phyloP scores from a whole-genome alignment of 2,797 vertebrate genomes.

The Myotis pilosus region DNA sequence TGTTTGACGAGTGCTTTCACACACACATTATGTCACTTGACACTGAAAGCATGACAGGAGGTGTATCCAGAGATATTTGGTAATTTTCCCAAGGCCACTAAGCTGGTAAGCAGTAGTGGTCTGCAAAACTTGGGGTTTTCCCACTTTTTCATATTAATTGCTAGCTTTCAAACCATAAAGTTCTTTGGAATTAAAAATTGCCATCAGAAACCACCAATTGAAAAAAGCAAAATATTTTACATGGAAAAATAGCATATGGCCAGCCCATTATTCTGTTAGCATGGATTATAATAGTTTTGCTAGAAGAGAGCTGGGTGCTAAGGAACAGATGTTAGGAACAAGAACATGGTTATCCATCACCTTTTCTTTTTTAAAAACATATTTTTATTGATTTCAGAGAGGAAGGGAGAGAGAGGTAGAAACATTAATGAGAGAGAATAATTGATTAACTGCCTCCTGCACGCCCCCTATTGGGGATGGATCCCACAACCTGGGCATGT shows the following conservation, averaged over 20 bases:
- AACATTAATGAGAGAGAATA: no score
- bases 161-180: neutral
- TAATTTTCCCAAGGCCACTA: neutral
- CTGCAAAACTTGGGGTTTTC: neutral
- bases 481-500: no score
- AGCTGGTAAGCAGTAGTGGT: neutral
- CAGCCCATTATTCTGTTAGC: neutral
- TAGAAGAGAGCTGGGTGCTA: neutral
- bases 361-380: slow-evolving; percentile 4
- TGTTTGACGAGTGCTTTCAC: neutral
- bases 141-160: neutral
- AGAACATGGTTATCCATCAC: neutral
- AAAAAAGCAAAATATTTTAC: neutral
- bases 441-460: no score
- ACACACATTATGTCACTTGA: neutral
- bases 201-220: neutral
- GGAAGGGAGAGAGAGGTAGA: no score
- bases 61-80: neutral
- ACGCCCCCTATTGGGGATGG: no score
- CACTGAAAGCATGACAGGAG: no score
- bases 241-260: neutral
- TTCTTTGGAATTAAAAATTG: neutral
- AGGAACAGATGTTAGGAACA: neutral
- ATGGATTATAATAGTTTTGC: neutral
- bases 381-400: neutral